Conservation (phyloP, 2,113 vertebrate genomes). For the Rhagologus leucostigma region DNA sequence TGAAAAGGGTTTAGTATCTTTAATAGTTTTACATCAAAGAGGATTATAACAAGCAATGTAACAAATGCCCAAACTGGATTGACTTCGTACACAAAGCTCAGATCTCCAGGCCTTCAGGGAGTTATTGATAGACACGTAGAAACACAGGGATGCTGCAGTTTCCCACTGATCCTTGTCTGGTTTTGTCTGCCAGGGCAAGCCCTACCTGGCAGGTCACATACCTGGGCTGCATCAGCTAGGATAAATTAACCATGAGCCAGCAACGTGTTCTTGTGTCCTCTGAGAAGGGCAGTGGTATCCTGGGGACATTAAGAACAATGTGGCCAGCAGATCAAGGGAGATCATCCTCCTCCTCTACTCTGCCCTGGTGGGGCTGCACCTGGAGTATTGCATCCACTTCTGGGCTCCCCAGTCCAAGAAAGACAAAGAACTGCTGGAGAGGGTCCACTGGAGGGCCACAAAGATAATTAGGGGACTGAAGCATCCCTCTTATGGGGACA, state of each 20-base stretch:
- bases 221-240: background rate
- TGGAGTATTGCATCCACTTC: background rate
- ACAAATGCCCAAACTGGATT: slow-evolving; percentile 13
- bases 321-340: background rate
- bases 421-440: background rate
- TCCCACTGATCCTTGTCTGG: background rate
- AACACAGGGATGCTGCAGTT: background rate
- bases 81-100: background rate
- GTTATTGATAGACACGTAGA: background rate
- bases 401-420: background rate
- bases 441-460: background rate
- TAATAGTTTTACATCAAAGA: slow-evolving; percentile 41
- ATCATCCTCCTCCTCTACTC: background rate
- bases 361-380: background rate
- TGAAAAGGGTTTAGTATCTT: slow-evolving; percentile 20
- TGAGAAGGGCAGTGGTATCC: background rate
- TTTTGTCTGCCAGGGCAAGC: background rate
- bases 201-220: background rate
- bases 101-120: background rate
- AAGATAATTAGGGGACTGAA: background rate
- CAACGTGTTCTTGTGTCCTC: background rate
- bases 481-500: background rate
- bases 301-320: background rate
- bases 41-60: slow-evolving; percentile 7
- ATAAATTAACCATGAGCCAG: background rate